A percentile compares a stretch with the other conserved stretches of the same genome.
phyloP scores from a whole-genome alignment of 2,113 vertebrate genomes.

The Anas platyrhynchos region DNA sequence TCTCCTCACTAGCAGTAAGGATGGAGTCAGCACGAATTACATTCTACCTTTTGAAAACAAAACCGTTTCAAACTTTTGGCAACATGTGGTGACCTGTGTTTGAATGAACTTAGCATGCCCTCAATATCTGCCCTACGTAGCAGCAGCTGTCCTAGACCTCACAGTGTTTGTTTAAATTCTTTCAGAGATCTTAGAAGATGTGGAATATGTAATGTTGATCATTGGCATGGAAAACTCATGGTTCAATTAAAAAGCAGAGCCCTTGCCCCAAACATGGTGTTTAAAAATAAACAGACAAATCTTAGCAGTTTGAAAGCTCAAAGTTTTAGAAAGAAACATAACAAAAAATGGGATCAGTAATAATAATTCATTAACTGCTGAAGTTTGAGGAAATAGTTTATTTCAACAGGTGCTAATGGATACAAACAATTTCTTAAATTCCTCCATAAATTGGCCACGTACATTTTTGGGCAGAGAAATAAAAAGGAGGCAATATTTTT shows the following conservation, averaged over 20 bases:
- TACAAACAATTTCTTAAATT: background rate
- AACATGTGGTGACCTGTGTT: background rate
- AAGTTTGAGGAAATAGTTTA: background rate
- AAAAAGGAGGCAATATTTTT: background rate
- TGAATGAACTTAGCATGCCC: background rate
- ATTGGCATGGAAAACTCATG: background rate
- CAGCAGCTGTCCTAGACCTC: slow-evolving; percentile 43
- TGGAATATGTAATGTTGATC: slow-evolving; percentile 4
- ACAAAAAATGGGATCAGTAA: background rate
- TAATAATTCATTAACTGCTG: background rate
- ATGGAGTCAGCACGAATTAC: background rate
- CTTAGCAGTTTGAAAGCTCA: background rate
- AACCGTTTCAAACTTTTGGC: background rate
- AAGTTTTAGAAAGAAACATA: background rate
- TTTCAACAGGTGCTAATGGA: slow-evolving; percentile 25
- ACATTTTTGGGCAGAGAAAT: background rate
- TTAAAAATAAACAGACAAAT: slow-evolving; percentile 1
- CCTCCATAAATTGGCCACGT: background rate
- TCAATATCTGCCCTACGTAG: background rate
- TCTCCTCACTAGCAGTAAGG: background rate
- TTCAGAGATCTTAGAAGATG: slow-evolving; percentile 4
- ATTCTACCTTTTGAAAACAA: background rate
- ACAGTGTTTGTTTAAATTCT: slow-evolving; percentile 49
- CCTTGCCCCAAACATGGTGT: background rate
- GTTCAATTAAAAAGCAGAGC: slow-evolving; percentile 13